These are phyloP conservation scores for Phymanthus crucifer DNA, from an alignment of 92 coral and sea anemone genomes.

Conservation along the genomic window DNA sequence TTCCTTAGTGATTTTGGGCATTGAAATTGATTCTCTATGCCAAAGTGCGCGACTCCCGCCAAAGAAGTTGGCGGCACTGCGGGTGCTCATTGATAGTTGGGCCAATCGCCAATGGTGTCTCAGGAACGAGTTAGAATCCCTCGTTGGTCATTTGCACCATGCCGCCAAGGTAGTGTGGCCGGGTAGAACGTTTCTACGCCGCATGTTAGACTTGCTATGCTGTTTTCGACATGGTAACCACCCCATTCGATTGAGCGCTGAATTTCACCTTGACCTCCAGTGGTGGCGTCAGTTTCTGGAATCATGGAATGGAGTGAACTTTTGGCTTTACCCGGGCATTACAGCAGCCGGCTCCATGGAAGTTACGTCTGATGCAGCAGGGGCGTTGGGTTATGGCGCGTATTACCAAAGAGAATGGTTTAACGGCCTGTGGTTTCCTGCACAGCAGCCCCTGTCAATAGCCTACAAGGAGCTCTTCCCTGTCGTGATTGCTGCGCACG, in stretches of 20 bases:
- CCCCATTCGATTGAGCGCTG: not conserved
- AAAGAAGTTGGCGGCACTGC: constrained; percentile 11
- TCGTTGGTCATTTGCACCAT: constrained; percentile 5
- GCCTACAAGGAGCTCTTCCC: constrained; percentile 45
- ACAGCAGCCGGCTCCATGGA: not conserved
- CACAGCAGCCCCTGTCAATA: constrained; percentile 7
- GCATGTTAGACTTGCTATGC: constrained; percentile 14
- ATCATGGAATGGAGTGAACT: constrained; percentile 1
- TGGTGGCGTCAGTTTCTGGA: constrained; percentile 14
- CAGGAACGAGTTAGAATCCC: constrained; percentile 17
- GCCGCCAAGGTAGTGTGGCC: constrained; percentile 4
- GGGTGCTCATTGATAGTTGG: not conserved
- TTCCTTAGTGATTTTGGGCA: constrained; percentile 30
- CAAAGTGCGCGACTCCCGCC: constrained; percentile 33
- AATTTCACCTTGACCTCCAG: constrained; percentile 12
- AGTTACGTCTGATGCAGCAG: constrained; percentile 10
- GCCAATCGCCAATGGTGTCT: not conserved
- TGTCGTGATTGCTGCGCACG: constrained; percentile 18
- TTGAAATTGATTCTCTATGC: constrained; percentile 21
- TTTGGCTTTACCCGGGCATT: constrained; percentile 23
- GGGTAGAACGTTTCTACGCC: constrained; percentile 11
- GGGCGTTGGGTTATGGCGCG: constrained; percentile 12
- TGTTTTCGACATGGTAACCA: constrained; percentile 3
- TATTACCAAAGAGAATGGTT: constrained; percentile 28
- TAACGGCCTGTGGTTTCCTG: not conserved